Percentiles rank a stretch among this genome's conserved stretches.
phyloP scores from a whole-genome alignment of 2,113 vertebrate species.

The Anarhynchus alexandrinus region DNA sequence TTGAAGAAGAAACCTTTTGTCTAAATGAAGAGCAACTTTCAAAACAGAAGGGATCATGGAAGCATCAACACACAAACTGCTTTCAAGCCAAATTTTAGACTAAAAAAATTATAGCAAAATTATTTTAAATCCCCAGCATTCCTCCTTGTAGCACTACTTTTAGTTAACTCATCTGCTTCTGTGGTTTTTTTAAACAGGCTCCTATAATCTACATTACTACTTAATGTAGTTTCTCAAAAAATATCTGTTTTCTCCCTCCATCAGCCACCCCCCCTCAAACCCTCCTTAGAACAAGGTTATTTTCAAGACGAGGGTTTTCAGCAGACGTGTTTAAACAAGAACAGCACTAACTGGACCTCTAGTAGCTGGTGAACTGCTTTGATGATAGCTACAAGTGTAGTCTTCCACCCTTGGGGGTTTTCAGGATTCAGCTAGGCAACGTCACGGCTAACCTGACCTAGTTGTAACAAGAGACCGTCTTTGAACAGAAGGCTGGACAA shows the following conservation, averaged over 20 bases:
- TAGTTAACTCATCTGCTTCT: neutral
- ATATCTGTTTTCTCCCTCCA: neutral
- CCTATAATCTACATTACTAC: neutral
- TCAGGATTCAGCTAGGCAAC: neutral
- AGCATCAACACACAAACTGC: neutral
- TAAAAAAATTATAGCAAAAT: neutral
- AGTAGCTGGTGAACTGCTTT: conserved; percentile 29
- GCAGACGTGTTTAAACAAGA: neutral
- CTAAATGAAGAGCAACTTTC: neutral
- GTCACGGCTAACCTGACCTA: fast-evolving
- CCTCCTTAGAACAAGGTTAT: neutral
- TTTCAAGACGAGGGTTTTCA: neutral
- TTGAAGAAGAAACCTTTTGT: neutral
- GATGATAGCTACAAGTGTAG: conserved; percentile 3
- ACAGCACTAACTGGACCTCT: conserved; percentile 38
- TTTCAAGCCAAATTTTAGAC: neutral
- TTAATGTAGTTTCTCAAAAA: neutral
- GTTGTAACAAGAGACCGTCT: neutral
- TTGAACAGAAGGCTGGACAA: neutral
- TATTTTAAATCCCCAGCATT: neutral
- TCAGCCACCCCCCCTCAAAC: neutral
- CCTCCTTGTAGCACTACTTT: neutral
- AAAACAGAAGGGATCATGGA: neutral
- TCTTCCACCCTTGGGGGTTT: neutral
- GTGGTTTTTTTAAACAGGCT: neutral